Percentiles rank a stretch among this genome's conserved stretches.
phyloP scores from a whole-genome alignment of 2,888 invertebrate species.

The Listrodromus nycthemerus region DNA sequence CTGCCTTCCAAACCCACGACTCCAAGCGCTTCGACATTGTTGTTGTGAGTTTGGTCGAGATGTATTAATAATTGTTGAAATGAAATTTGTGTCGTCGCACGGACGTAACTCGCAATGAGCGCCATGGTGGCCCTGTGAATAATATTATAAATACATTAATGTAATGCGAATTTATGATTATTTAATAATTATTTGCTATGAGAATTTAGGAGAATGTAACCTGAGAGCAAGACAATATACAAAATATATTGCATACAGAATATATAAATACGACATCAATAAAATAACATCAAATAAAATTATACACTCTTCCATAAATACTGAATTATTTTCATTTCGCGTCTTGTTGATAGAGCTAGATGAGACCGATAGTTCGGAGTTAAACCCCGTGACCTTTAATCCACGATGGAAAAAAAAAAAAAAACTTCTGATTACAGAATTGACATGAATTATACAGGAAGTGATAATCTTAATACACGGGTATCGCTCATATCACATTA shows the following conservation, averaged over 20 bases:
- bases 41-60: conserved; percentile 73
- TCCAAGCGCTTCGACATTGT: conserved; percentile 78
- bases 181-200: neutral
- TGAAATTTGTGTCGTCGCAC: conserved; percentile 87
- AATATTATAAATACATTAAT: conserved; percentile 54
- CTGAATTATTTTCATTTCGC: conserved; percentile 3
- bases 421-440: conserved; percentile 18
- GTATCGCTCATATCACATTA: neutral
- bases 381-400: conserved; percentile 42
- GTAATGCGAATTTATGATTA: neutral
- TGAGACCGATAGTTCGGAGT: conserved; percentile 11
- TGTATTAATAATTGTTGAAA: conserved; percentile 76
- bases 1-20: conserved; percentile 85
- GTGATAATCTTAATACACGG: neutral
- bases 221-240: too few species aligned
- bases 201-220: too few species aligned
- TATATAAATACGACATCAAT: neutral
- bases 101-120: conserved; percentile 88
- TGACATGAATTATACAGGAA: neutral
- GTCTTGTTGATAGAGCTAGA: neutral
- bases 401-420: conserved; percentile 24
- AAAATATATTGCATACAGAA: neutral
- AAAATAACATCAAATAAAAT: neutral
- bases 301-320: neutral
- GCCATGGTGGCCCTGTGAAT: conserved; percentile 94